phyloP scores from a whole-genome alignment of 2,113 vertebrate species.

The Pagrus major region DNA sequence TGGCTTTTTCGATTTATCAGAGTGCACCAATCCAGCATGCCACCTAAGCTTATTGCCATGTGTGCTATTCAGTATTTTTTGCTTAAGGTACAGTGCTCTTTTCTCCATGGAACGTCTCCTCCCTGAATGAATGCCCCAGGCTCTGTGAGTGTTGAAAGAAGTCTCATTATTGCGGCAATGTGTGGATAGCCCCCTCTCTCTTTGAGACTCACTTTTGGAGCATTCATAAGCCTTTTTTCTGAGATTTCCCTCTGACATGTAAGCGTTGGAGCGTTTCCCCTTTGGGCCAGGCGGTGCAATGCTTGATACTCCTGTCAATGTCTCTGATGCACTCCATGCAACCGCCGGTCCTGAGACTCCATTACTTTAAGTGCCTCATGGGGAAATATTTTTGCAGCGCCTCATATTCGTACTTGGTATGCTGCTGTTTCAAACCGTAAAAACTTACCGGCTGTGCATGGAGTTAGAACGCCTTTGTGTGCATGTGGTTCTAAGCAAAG shows the following conservation, averaged over 20 bases:
- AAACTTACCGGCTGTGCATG: constrained; percentile 65
- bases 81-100: constrained; percentile 79
- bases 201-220: constrained; percentile 71
- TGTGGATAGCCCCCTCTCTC: constrained; percentile 66
- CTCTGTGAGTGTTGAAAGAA: constrained; percentile 78
- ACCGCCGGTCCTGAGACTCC: constrained; percentile 72
- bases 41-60: constrained; percentile 57
- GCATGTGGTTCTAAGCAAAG: constrained; percentile 40
- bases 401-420: constrained; percentile 59
- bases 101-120: constrained; percentile 73
- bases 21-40: constrained; percentile 49
- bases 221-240: constrained; percentile 73
- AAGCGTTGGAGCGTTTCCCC: constrained; percentile 77
- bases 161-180: constrained; percentile 78
- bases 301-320: constrained; percentile 79
- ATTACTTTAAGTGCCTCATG: constrained; percentile 78
- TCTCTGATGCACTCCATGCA: constrained; percentile 74
- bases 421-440: constrained; percentile 58
- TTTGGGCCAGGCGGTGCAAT: constrained; percentile 70
- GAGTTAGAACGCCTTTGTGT: constrained; percentile 47
- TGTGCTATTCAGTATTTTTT: constrained; percentile 65
- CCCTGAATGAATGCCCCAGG: constrained; percentile 76
- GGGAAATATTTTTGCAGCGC: constrained; percentile 67
- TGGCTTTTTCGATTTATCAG: constrained; percentile 62
- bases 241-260: constrained; percentile 76